Evolutionary conservation across 1,140 invertebrate species (phyloP), one percentile per base, ranked within the genome.

Genomic region (Sycobia sp.): DNA sequence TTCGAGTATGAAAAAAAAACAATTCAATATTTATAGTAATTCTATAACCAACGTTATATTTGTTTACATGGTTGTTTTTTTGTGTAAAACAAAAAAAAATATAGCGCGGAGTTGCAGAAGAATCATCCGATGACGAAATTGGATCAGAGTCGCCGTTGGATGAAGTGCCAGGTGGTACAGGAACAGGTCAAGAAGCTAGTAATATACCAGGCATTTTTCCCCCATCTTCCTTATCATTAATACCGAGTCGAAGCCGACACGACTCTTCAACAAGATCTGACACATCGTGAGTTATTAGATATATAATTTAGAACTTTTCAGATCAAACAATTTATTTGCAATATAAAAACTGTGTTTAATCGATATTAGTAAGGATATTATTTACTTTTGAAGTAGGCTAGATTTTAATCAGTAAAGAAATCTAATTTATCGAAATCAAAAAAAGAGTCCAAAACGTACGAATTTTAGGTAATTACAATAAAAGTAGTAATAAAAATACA

Each of bases 111-210:
- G 84, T 85, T 7, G 78, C 86, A 4, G 92, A 95, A 75, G 92
- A 95, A 80, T 95, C 93, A 0, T 96, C 94, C 0, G 94, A 96
- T 76, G 94, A 96, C 70, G 94, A 95, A 75, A 86, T 89, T 1
- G 91, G 91, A 27, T 94, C 92, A 11, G 92, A 95, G 67, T 94
- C 93, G 2, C 91, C 91, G 0, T 73, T 93, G 29, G 91, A 93
- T 69, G 91, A 93, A 76, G 84, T 87, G 23, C 78, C 80, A 13
- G 65, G 81, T 75, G 68, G 84, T 71, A 66, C 79, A 67, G 76
- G 81, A 71, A 38, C 71, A 7, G 70, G 76, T 18, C 72, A 77
- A 61, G 79, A 81, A 59, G 60, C 75, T 13, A 82, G 79, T 61
- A 82, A 75, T 67, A 76, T 83, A 44, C 82, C 84, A 67, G 76